Percentiles rank a stretch among this genome's conserved stretches.
These are phyloP conservation scores for Phaedon cochleariae DNA, from an alignment of 2,888 invertebrate genomes.

Conservation along the genomic window DNA sequence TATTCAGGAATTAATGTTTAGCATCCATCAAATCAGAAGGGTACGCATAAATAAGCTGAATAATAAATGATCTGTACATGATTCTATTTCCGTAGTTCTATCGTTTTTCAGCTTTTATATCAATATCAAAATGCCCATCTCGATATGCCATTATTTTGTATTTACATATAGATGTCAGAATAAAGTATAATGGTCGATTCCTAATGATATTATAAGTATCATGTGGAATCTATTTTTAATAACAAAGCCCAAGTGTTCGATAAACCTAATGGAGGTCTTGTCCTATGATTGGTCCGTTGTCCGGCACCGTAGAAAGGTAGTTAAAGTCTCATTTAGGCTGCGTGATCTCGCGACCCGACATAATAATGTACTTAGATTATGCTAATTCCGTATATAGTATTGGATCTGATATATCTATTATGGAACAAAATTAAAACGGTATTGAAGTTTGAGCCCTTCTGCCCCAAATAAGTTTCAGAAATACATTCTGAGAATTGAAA, in stretches of 20 bases:
- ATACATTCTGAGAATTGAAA: no score
- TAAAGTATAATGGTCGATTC: conserved; percentile 4
- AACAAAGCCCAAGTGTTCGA: conserved; percentile 33
- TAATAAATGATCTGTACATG: not conserved
- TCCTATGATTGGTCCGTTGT: conserved; percentile 31
- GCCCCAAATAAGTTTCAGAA: no score
- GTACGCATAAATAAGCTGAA: not conserved
- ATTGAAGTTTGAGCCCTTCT: no score
- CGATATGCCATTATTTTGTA: not conserved
- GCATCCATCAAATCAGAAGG: not conserved
- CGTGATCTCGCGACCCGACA: conserved; percentile 49
- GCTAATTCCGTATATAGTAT: conserved; percentile 60
- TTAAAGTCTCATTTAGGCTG: conserved; percentile 54
- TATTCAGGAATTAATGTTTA: not conserved
- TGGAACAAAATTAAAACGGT: no score
- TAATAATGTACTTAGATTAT: conserved; percentile 60
- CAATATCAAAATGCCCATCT: not conserved
- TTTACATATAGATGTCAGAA: not conserved
- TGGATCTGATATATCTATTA: no score
- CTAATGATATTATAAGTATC: conserved; percentile 36
- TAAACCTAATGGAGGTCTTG: conserved; percentile 30
- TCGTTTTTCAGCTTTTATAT: not conserved
- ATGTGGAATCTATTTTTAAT: conserved; percentile 38
- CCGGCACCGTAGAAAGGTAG: conserved; percentile 46
- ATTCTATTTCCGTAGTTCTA: not conserved